Conservation (phyloP, 2,113 vertebrate species). For the Lampris megalopsis region DNA sequence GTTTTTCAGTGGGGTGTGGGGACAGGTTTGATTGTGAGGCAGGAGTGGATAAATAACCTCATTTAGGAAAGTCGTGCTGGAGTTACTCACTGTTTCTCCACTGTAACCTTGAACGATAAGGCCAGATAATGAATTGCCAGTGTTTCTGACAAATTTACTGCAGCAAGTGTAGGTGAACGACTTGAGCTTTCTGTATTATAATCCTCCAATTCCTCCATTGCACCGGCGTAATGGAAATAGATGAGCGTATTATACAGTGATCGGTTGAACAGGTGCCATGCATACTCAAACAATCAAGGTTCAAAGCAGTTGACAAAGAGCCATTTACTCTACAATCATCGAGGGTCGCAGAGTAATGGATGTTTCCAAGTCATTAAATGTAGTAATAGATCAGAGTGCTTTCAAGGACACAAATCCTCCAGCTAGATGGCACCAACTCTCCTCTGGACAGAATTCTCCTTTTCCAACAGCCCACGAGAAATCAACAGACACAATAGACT, state of each 20-base stretch:
- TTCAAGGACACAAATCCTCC: slow-evolving; percentile 40
- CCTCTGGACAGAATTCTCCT: slow-evolving; percentile 19
- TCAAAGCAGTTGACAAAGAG: slow-evolving; percentile 40
- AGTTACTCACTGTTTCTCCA: slow-evolving; percentile 22
- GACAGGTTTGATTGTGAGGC: no score
- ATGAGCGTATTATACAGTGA: slow-evolving; percentile 29
- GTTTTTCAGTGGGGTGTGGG: no score
- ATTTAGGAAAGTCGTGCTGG: neutral
- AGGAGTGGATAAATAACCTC: no score
- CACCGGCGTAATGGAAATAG: slow-evolving; percentile 37
- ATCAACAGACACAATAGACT: slow-evolving; percentile 29
- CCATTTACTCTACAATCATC: slow-evolving; percentile 42
- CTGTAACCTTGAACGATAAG: neutral
- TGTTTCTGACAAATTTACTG: slow-evolving; percentile 32
- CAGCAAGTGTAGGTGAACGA: neutral
- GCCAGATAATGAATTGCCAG: slow-evolving; percentile 39
- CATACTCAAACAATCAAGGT: slow-evolving; percentile 30
- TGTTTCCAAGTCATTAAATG: slow-evolving; percentile 53
- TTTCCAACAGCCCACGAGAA: slow-evolving; percentile 27
- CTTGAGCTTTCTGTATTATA: slow-evolving; percentile 9
- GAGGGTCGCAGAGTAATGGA: slow-evolving; percentile 32
- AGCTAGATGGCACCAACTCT: slow-evolving; percentile 9
- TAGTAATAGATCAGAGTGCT: slow-evolving; percentile 42
- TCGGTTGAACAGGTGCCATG: slow-evolving; percentile 51
- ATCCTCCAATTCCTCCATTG: slow-evolving; percentile 25